Conservation (phyloP, 1,140 invertebrate genomes). For the Agrilus planipennis region DNA sequence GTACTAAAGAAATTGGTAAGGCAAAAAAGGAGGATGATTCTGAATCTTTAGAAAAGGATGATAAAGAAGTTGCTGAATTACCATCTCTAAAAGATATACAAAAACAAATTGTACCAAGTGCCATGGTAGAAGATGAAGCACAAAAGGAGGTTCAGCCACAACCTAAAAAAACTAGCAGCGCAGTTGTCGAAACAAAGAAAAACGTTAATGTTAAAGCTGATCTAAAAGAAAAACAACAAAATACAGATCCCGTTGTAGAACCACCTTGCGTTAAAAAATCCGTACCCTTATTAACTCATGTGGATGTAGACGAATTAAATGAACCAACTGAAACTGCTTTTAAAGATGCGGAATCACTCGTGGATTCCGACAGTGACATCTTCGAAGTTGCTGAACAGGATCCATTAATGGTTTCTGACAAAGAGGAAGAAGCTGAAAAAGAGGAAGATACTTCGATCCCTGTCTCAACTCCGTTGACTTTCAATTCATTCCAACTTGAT, state of each 20-base stretch:
- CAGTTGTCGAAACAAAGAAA: not conserved
- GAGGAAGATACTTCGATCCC: not conserved
- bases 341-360: too few species aligned
- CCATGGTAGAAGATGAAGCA: not conserved
- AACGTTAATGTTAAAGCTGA: not conserved
- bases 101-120: slow-evolving; percentile 1
- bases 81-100: slow-evolving; percentile 5
- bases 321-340: not conserved
- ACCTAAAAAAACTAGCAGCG: not conserved
- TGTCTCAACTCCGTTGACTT: slow-evolving; percentile 2
- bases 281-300: slow-evolving; percentile 9
- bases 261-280: slow-evolving; percentile 15
- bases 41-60: too few species aligned
- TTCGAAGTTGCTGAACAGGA: slow-evolving; percentile 9
- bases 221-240: not conserved
- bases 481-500: slow-evolving; percentile 9
- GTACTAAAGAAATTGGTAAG: too few species aligned
- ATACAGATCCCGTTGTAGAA: slow-evolving; percentile 11
- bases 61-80: too few species aligned
- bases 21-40: too few species aligned
- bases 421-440: slow-evolving; percentile 3
- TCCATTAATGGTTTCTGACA: slow-evolving; percentile 7
- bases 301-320: not conserved
- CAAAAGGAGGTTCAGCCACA: not conserved
- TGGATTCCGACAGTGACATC: slow-evolving; percentile 7